Percentiles rank a stretch among this genome's conserved stretches.
phyloP scores from a whole-genome alignment of 2,113 vertebrate species.

The Vulpes ferrilata region DNA sequence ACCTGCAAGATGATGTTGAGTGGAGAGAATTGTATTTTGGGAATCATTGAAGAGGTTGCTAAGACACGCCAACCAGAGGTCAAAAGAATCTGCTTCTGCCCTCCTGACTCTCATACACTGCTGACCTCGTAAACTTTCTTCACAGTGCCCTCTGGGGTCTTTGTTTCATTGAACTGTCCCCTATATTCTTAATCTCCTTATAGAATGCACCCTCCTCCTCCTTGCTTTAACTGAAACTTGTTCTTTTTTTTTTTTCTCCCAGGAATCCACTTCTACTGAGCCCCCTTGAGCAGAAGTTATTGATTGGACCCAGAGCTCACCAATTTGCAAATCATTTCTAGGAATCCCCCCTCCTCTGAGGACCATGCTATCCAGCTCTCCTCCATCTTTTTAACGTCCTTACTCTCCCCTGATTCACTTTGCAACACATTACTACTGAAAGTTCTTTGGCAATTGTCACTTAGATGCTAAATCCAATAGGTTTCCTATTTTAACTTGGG shows the following conservation, averaged over 20 bases:
- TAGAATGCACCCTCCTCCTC: neutral
- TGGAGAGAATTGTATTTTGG: neutral
- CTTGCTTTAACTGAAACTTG: slow-evolving; percentile 10
- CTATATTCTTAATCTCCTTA: neutral
- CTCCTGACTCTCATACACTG: neutral
- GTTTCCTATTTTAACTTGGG: slow-evolving; percentile 19
- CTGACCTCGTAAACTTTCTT: neutral
- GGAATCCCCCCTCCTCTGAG: neutral
- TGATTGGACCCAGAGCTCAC: neutral
- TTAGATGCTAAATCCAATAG: slow-evolving; percentile 10
- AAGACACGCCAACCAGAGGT: neutral
- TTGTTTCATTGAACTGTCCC: neutral
- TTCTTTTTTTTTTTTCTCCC: neutral
- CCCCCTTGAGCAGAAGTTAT: neutral
- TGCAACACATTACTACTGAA: neutral
- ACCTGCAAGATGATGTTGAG: neutral
- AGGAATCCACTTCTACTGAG: neutral
- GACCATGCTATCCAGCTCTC: neutral
- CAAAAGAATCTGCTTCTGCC: neutral
- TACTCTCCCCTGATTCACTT: neutral
- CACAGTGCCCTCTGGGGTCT: neutral
- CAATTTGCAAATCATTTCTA: neutral
- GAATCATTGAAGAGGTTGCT: neutral
- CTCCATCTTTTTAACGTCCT: neutral
- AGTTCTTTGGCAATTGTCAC: neutral